phyloP scores from a whole-genome alignment of 2,888 invertebrate species.

The Tetramorium bicarinatum region DNA sequence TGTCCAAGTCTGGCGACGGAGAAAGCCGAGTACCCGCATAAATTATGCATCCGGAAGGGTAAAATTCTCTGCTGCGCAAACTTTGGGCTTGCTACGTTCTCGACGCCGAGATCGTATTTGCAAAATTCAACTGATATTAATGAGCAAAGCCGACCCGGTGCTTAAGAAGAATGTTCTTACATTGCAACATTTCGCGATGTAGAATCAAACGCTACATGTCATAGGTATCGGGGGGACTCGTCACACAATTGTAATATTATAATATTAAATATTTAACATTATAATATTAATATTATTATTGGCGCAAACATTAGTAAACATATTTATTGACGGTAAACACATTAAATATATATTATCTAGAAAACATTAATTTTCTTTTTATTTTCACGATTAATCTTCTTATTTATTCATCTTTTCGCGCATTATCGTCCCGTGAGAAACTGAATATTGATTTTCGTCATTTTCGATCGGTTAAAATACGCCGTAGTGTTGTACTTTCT shows the following conservation, averaged over 20 bases:
- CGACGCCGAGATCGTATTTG: slow-evolving; percentile 42
- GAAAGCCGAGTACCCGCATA: slow-evolving; percentile 58
- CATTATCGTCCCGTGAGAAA: neutral
- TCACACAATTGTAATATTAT: neutral
- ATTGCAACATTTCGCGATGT: slow-evolving; percentile 4
- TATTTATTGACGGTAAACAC: neutral
- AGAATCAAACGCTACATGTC: neutral
- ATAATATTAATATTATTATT: neutral
- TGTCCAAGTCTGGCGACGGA: slow-evolving; percentile 51
- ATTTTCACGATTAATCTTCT: neutral
- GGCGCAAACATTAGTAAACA: neutral
- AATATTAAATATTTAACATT: slow-evolving; percentile 7
- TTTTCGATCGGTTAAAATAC: neutral
- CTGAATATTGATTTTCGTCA: neutral
- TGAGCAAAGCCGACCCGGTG: slow-evolving; percentile 38
- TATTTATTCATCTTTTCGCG: neutral
- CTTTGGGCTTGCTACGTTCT: slow-evolving; percentile 41
- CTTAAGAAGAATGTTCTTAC: slow-evolving; percentile 31
- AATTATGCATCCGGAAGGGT: slow-evolving; percentile 52
- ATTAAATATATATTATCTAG: neutral
- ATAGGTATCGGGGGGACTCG: neutral
- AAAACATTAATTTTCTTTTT: slow-evolving; percentile 3
- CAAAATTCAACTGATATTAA: slow-evolving; percentile 55
- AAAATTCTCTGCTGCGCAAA: slow-evolving; percentile 51
- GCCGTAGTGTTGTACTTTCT: slow-evolving; percentile 22